Conservation (phyloP, 2,888 invertebrate species). For the Xestobium rufovillosum region DNA sequence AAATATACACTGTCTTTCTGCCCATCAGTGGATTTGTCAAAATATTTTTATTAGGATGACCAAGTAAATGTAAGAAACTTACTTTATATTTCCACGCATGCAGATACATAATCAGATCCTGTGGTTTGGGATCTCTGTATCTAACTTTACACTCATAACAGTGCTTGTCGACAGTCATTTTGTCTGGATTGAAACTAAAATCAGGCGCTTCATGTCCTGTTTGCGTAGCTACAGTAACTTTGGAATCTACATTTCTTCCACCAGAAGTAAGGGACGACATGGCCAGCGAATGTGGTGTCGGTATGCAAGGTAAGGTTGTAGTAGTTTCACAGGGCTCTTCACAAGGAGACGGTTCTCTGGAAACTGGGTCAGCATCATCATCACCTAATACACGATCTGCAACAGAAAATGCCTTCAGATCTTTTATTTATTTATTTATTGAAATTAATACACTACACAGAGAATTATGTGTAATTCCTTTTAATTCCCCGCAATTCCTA, state of each 20-base stretch:
- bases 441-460: too few relatives aligned
- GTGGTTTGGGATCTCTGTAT: constrained; percentile 84
- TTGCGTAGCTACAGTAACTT: constrained; percentile 77
- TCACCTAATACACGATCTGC: constrained; percentile 46
- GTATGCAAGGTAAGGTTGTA: constrained; percentile 36
- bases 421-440: constrained; percentile 13
- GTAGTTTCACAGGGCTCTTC: constrained; percentile 48
- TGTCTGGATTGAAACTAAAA: constrained; percentile 57
- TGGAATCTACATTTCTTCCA: constrained; percentile 38
- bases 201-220: constrained; percentile 73
- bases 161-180: constrained; percentile 73
- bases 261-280: constrained; percentile 40
- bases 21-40: too few relatives aligned
- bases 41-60: too few relatives aligned
- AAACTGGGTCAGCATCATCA: constrained; percentile 57
- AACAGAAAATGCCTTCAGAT: constrained; percentile 20
- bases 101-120: constrained; percentile 90
- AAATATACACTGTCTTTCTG: too few relatives aligned
- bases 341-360: constrained; percentile 65
- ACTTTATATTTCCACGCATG: constrained; percentile 93
- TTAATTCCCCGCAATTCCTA: too few relatives aligned
- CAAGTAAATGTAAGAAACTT: too few relatives aligned
- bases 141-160: constrained; percentile 91
- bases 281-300: constrained; percentile 32
- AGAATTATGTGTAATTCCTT: too few relatives aligned